These are phyloP conservation scores for Clivina fossor DNA, from an alignment of 2,888 invertebrate genomes.

Conservation along the genomic window DNA sequence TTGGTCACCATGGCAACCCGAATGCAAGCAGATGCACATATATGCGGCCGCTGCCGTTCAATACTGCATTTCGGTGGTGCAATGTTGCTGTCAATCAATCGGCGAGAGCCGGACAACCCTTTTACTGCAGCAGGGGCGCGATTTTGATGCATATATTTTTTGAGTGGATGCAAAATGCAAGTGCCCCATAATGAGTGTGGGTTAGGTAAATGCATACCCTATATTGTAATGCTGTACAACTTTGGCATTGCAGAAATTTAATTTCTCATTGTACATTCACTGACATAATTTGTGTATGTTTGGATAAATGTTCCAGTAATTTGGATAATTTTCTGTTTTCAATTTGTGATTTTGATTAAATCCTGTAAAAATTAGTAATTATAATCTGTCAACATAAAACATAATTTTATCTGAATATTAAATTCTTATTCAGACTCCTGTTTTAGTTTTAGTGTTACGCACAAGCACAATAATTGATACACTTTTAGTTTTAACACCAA, in stretches of 20 bases:
- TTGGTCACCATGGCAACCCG: constrained; percentile 28
- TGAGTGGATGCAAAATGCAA: background rate
- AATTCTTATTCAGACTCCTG: too few relatives aligned
- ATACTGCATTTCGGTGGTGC: constrained; percentile 24
- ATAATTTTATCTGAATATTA: too few relatives aligned
- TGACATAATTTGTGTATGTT: constrained; percentile 17
- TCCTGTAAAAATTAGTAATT: too few relatives aligned
- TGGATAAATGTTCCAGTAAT: constrained; percentile 24
- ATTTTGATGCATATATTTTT: too few relatives aligned
- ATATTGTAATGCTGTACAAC: constrained; percentile 13
- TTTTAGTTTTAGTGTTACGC: too few relatives aligned
- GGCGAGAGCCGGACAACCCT: background rate
- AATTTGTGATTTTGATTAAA: too few relatives aligned
- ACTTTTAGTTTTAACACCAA: too few relatives aligned
- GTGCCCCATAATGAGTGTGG: background rate
- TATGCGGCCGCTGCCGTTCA: constrained; percentile 19
- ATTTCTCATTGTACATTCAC: constrained; percentile 14
- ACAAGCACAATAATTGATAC: too few relatives aligned
- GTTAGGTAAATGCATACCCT: constrained; percentile 8
- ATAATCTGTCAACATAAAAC: too few relatives aligned
- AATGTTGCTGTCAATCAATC: constrained; percentile 17
- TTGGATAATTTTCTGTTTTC: constrained; percentile 23
- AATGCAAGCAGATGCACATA: constrained; percentile 20
- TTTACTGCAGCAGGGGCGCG: too few relatives aligned
- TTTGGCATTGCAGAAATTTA: constrained; percentile 7